These are phyloP conservation scores for Prunella himalayana DNA, from an alignment of 2,113 vertebrate genomes.

Conservation along the genomic window DNA sequence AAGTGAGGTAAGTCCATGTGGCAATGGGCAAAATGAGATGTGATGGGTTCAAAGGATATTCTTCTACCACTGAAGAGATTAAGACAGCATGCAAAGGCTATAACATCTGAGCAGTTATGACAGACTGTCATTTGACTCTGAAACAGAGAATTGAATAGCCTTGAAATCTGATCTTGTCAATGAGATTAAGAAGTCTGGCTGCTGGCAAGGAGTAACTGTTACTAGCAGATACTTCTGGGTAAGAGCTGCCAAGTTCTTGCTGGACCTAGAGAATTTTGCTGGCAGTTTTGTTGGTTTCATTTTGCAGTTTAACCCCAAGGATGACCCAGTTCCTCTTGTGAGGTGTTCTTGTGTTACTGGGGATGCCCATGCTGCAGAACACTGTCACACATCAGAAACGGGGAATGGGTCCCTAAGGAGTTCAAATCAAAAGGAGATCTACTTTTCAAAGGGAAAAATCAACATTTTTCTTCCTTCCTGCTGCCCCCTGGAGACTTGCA, in stretches of 20 bases:
- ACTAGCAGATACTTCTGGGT: constrained; percentile 13
- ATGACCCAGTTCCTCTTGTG: background rate
- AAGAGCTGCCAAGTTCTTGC: constrained; percentile 28
- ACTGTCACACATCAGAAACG: background rate
- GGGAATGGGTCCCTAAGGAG: background rate
- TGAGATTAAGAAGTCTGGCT: constrained; percentile 38
- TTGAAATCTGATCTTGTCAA: constrained; percentile 37
- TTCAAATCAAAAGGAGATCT: background rate
- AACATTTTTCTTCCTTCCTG: background rate
- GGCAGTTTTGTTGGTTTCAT: constrained; percentile 1
- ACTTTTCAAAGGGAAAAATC: background rate
- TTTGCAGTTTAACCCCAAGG: constrained; percentile 18
- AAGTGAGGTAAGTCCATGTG: background rate
- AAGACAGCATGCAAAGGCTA: background rate
- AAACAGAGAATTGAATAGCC: constrained; percentile 22
- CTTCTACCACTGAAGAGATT: background rate
- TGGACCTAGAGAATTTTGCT: constrained; percentile 17
- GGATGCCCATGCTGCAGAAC: background rate
- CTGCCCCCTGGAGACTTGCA: background rate
- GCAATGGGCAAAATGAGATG: background rate
- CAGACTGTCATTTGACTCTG: constrained; percentile 30
- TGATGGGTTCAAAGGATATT: background rate
- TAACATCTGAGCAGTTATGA: constrained; percentile 3
- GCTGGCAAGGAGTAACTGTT: constrained; percentile 42
- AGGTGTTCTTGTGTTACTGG: background rate